Conservation (phyloP, 1,140 invertebrate genomes). For the Tetraneura akinire region DNA sequence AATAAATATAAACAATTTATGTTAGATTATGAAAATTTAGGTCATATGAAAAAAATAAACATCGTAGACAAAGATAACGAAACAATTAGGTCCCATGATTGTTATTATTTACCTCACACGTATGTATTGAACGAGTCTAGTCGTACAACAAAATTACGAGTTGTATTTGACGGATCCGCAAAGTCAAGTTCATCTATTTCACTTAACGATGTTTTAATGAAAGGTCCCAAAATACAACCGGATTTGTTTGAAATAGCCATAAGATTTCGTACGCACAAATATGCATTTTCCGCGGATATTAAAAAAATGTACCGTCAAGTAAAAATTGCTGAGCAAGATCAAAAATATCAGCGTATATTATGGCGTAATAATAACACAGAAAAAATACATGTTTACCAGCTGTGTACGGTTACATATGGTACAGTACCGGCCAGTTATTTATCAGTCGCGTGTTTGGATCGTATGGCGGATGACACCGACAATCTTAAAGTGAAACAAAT, state of each 20-base stretch:
- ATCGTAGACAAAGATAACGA: not conserved
- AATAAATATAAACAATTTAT: slow-evolving; percentile 41
- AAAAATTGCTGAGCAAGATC: slow-evolving; percentile 53
- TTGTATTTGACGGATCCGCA: slow-evolving; percentile 53
- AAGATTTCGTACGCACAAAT: slow-evolving; percentile 52
- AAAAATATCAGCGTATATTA: slow-evolving; percentile 55
- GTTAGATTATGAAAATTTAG: slow-evolving; percentile 44
- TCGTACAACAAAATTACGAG: slow-evolving; percentile 51
- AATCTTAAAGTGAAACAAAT: slow-evolving; percentile 51
- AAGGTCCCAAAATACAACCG: slow-evolving; percentile 50
- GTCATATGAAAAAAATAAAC: slow-evolving; percentile 34
- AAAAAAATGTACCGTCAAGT: slow-evolving; percentile 54
- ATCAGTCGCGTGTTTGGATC: slow-evolving; percentile 57
- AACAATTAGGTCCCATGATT: not conserved
- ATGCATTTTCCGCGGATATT: slow-evolving; percentile 54
- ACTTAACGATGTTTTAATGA: slow-evolving; percentile 52
- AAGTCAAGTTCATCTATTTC: slow-evolving; percentile 52
- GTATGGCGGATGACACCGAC: slow-evolving; percentile 55
- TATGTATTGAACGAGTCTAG: slow-evolving; percentile 51
- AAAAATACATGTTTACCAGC: slow-evolving; percentile 55
- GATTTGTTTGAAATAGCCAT: slow-evolving; percentile 52
- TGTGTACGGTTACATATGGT: slow-evolving; percentile 59
- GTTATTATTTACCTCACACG: slow-evolving; percentile 52
- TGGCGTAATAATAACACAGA: slow-evolving; percentile 54
- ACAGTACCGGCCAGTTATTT: slow-evolving; percentile 57